phyloP scores from a whole-genome alignment of 2,113 vertebrate species.

The Xerus inauris region DNA sequence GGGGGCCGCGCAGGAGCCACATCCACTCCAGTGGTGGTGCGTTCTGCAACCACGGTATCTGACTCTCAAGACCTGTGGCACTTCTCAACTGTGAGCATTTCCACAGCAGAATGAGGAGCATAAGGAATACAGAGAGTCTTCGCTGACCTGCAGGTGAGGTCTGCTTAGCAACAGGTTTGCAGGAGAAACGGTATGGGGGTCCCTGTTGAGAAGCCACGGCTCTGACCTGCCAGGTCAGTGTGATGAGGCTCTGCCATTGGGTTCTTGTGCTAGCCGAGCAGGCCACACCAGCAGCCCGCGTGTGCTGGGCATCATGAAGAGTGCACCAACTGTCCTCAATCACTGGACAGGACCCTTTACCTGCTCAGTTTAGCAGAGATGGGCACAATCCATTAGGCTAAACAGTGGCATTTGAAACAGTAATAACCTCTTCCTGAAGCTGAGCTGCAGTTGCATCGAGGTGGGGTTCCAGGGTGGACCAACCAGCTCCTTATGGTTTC shows the following conservation, averaged over 20 bases:
- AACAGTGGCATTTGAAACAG: background rate
- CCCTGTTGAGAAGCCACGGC: background rate
- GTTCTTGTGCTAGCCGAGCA: background rate
- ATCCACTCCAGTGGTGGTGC: rapidly evolving
- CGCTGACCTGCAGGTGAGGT: background rate
- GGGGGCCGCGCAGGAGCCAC: rapidly evolving
- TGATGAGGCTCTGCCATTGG: background rate
- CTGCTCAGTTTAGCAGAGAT: conserved; percentile 56
- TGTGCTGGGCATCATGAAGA: background rate
- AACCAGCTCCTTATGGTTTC: too few relatives aligned
- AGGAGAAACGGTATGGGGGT: background rate
- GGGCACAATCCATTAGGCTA: conserved; percentile 50
- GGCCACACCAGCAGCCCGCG: too few relatives aligned
- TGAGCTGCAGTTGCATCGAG: background rate
- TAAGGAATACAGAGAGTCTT: background rate
- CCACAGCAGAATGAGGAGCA: background rate
- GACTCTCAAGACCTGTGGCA: background rate
- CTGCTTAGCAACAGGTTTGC: background rate
- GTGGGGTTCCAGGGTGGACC: background rate
- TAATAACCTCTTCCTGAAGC: background rate
- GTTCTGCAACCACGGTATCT: rapidly evolving
- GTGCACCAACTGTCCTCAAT: background rate
- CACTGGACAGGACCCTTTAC: too few relatives aligned
- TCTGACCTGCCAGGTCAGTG: background rate
- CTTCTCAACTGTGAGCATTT: background rate